Percentiles rank a stretch among this genome's conserved stretches.
These are phyloP conservation scores for Gambusia holbrooki DNA, from an alignment of 2,113 vertebrate genomes.

Conservation along the genomic window DNA sequence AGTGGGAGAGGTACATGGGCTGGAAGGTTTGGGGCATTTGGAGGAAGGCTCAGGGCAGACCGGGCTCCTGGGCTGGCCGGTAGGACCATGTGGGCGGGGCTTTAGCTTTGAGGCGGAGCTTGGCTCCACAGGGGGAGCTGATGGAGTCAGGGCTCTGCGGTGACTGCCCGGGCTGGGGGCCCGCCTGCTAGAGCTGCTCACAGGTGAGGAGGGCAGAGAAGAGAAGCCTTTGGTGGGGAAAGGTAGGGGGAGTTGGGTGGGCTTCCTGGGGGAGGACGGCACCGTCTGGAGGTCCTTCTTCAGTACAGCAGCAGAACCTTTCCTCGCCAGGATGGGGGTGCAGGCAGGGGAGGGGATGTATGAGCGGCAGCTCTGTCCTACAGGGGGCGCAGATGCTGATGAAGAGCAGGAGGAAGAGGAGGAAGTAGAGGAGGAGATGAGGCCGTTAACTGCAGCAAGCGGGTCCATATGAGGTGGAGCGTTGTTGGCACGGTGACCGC, in stretches of 20 bases:
- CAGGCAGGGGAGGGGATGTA: conserved; percentile 69
- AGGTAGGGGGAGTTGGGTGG: conserved; percentile 67
- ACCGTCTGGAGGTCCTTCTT: conserved; percentile 66
- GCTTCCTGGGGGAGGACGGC: conserved; percentile 62
- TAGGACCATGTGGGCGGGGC: conserved; percentile 47
- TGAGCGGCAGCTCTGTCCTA: conserved; percentile 65
- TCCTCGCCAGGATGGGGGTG: conserved; percentile 70
- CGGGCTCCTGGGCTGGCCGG: conserved; percentile 61
- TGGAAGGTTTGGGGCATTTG: conserved; percentile 81
- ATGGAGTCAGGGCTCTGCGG: conserved; percentile 50
- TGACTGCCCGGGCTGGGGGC: conserved; percentile 19
- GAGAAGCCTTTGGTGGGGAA: conserved; percentile 41
- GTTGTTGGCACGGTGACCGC: conserved; percentile 46
- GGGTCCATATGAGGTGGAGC: conserved; percentile 87
- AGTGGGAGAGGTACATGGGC: conserved; percentile 28
- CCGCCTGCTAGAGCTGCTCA: conserved; percentile 38
- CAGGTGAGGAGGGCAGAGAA: conserved; percentile 49
- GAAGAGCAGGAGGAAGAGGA: conserved; percentile 61
- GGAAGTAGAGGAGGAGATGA: conserved; percentile 70
- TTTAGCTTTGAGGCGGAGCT: conserved; percentile 56
- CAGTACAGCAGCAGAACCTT: conserved; percentile 33
- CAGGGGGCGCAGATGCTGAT: conserved; percentile 21
- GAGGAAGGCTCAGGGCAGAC: conserved; percentile 77
- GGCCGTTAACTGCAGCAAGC: conserved; percentile 84
- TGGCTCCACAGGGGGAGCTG: conserved; percentile 6